Base-by-base conservation (phyloP, 2,797 vertebrate genomes). In the Coccyzus lansbergi region DNA sequence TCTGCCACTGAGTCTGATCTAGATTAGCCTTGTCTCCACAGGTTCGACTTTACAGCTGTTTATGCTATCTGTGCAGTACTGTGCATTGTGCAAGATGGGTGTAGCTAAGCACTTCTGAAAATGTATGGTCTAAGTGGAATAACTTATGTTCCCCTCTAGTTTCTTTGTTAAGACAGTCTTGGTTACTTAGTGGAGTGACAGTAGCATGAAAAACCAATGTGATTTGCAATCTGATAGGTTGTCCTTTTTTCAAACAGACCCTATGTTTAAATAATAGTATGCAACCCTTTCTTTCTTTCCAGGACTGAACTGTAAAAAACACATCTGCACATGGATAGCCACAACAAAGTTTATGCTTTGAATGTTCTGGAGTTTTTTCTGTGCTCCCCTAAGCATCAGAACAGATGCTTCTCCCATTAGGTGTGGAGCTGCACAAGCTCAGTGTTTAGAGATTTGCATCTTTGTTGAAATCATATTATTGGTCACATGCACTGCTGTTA, bases 1-100 rank as follows among this genome's bases (percentile, higher is more conserved):
- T 93, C 87, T 93, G 83, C 76, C 83, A 83, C 85, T 15, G 33
- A 88, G 90, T 69, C 69, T 91, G 77, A 88, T 53, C 90, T 91
- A 86, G 88, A 83, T 81, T 72, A 58, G 55, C 62, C n/a, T 81
- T 92, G 82, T 92, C 84, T 91, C 68, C 10, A 20, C 7, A 84
- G n/a, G 67, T n/a, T 88, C 56, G 34, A 65, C 77, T 88, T 90
- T 31, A 72, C 46, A 90, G 58, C 76, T 93, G 17, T 40, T 59
- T 80, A 28, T 53, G 46, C 38, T 76, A 17, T 84, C 63, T 65
- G 29, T 86, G 62, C 49, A 9, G 34, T 82, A 59, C 71, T 55
- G 56, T 28, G 34, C 51, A 38, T 85, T 90, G 84, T 89, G 72
- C 53, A 38, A 95, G 58, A 42, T 51, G 67, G 49, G n/a, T 65